Evolutionary conservation across 2,888 invertebrate genomes (phyloP).

Genomic region (Pandemis cinnamomeana): DNA sequence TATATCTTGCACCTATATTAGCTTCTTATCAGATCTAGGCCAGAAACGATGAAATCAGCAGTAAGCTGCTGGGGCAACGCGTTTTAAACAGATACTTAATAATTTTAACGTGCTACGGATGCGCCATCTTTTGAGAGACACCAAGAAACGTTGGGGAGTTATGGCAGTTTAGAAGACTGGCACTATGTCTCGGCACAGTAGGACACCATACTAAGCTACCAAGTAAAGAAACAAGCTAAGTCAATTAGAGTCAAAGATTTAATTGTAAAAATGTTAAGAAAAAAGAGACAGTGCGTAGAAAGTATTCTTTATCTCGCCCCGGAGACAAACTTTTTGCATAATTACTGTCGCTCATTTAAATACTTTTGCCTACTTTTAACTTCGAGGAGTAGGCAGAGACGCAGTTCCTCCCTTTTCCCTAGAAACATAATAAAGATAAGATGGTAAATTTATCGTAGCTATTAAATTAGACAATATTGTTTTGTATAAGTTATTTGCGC

Average conservation of each 20-base stretch:
- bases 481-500: neutral
- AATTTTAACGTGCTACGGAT: no score
- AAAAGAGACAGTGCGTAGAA: slow-evolving; percentile 33
- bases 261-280: neutral
- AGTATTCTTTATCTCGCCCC: slow-evolving; percentile 53
- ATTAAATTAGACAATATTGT: slow-evolving; percentile 3
- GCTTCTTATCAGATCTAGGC: no score
- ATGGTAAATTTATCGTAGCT: slow-evolving; percentile 2
- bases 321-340: slow-evolving; percentile 59
- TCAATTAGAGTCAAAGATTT: neutral
- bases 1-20: no score
- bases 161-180: no score
- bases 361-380: slow-evolving; percentile 55
- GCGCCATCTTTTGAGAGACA: no score
- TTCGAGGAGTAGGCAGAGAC: slow-evolving; percentile 35
- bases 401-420: neutral
- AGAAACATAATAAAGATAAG: slow-evolving; percentile 15
- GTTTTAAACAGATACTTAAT: no score
- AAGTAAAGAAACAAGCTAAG: neutral
- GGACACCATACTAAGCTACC: no score
- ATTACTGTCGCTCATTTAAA: slow-evolving; percentile 62
- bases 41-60: no score
- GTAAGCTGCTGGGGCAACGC: no score
- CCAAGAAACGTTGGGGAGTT: no score
- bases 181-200: no score